Conservation (phyloP, 92 coral and sea anemone genomes). For the Paramuricea clavata region DNA sequence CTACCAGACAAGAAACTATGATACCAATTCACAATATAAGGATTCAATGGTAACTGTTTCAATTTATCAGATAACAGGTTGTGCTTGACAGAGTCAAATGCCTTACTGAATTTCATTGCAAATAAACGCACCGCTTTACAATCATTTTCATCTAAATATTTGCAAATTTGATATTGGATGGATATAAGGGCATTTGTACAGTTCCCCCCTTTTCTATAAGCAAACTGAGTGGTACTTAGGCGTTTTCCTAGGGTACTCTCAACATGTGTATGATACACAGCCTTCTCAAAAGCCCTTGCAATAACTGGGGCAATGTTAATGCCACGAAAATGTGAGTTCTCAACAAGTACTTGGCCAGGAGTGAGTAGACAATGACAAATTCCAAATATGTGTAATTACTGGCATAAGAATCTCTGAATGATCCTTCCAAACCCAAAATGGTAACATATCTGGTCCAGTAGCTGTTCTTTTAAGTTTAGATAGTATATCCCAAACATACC, state of each 20-base stretch:
- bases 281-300: slow-evolving; percentile 63
- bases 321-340: slow-evolving; percentile 62
- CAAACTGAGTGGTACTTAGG: slow-evolving; percentile 56
- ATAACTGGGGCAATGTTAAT: slow-evolving; percentile 64
- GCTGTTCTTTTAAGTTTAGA: slow-evolving; percentile 24
- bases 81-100: slow-evolving; percentile 66
- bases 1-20: slow-evolving; percentile 33
- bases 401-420: slow-evolving; percentile 58
- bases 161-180: slow-evolving; percentile 30
- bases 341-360: slow-evolving; percentile 51
- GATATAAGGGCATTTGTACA: slow-evolving; percentile 39
- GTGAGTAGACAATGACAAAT: slow-evolving; percentile 34
- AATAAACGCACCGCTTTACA: slow-evolving; percentile 53
- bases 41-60: slow-evolving; percentile 54
- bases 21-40: slow-evolving; percentile 61
- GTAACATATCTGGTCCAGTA: slow-evolving; percentile 50
- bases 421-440: slow-evolving; percentile 66
- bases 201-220: slow-evolving; percentile 58
- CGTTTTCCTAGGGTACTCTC: slow-evolving; percentile 39
- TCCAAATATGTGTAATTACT: slow-evolving; percentile 50
- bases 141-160: slow-evolving; percentile 34
- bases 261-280: slow-evolving; percentile 46
- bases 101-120: slow-evolving; percentile 64
- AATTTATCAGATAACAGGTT: slow-evolving; percentile 52
- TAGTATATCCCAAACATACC: slow-evolving; percentile 33